Conservation (phyloP, 2,888 invertebrate genomes). For the Sinohyriopsis cumingii region DNA sequence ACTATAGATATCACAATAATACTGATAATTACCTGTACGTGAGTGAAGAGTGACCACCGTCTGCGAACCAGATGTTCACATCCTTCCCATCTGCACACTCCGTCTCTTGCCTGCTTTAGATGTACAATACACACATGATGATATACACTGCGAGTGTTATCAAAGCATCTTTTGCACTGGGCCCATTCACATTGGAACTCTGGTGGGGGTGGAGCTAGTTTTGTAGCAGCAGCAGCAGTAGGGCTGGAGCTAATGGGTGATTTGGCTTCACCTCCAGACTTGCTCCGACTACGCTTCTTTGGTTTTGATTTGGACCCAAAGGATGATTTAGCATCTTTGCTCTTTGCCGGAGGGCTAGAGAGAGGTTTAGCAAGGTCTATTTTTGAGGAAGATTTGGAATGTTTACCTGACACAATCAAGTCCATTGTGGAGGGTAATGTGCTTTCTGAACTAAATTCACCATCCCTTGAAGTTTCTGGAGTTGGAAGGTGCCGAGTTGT, state of each 20-base stretch:
- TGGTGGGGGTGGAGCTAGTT: conserved; percentile 59
- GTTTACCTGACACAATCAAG: conserved; percentile 46
- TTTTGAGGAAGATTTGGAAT: conserved; percentile 44
- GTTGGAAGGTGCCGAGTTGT: conserved; percentile 51
- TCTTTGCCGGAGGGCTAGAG: conserved; percentile 22
- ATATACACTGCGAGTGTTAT: conserved; percentile 77
- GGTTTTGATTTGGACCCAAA: conserved; percentile 27
- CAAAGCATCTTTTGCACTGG: conserved; percentile 80
- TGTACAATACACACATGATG: conserved; percentile 90
- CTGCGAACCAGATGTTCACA: conserved; percentile 88
- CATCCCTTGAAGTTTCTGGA: conserved; percentile 52
- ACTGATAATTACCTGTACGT: conserved; percentile 79
- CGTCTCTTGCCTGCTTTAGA: conserved; percentile 73
- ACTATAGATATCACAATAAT: neutral
- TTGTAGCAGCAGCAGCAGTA: conserved; percentile 33
- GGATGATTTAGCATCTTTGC: conserved; percentile 31
- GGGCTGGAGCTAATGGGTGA: conserved; percentile 29
- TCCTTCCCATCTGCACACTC: conserved; percentile 86
- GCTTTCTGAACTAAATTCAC: conserved; percentile 61
- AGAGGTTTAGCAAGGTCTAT: conserved; percentile 26
- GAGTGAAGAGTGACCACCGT: conserved; percentile 96
- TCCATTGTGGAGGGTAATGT: conserved; percentile 50
- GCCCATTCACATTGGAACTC: conserved; percentile 91
- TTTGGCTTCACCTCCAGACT: conserved; percentile 45
- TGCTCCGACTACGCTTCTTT: conserved; percentile 52